These are phyloP conservation scores for Andrena bucephala DNA, from an alignment of 2,888 invertebrate species.

Conservation along the genomic window DNA sequence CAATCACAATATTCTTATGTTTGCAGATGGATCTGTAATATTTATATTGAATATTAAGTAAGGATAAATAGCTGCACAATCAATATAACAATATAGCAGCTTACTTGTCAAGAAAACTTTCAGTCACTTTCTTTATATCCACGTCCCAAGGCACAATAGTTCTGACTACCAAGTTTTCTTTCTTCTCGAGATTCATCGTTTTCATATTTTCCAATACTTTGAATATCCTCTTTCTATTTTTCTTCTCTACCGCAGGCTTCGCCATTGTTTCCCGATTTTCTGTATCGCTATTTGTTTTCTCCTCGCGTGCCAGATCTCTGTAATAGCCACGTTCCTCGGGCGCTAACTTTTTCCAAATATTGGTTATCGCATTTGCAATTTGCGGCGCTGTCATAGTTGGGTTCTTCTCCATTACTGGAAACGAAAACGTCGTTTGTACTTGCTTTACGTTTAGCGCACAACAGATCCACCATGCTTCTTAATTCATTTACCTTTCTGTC, in stretches of 20 bases:
- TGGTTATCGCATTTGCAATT: conserved; percentile 82
- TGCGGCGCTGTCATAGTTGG: conserved; percentile 80
- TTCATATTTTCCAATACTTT: conserved; percentile 72
- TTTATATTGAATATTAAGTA: conserved; percentile 3
- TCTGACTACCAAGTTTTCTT: conserved; percentile 71
- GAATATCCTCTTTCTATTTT: conserved; percentile 75
- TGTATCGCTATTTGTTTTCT: conserved; percentile 32
- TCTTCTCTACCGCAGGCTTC: conserved; percentile 54
- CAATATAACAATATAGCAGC: conserved; percentile 7
- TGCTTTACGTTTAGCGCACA: background rate
- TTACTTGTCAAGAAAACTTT: conserved; percentile 63
- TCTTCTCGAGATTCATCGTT: conserved; percentile 60
- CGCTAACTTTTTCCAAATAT: conserved; percentile 82
- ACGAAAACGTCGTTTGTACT: background rate
- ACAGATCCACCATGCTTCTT: background rate
- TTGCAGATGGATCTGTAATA: conserved; percentile 39
- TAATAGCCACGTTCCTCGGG: conserved; percentile 83
- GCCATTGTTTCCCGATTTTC: conserved; percentile 41
- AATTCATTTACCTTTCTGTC: conserved; percentile 79
- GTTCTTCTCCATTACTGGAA: conserved; percentile 69
- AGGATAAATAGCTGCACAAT: background rate
- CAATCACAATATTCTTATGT: conserved; percentile 63
- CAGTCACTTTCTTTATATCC: conserved; percentile 67
- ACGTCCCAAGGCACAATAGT: conserved; percentile 75
- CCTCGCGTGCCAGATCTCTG: conserved; percentile 67